Base-by-base conservation (phyloP, 2,113 vertebrate species). In the Rhinoderma darwinii region DNA sequence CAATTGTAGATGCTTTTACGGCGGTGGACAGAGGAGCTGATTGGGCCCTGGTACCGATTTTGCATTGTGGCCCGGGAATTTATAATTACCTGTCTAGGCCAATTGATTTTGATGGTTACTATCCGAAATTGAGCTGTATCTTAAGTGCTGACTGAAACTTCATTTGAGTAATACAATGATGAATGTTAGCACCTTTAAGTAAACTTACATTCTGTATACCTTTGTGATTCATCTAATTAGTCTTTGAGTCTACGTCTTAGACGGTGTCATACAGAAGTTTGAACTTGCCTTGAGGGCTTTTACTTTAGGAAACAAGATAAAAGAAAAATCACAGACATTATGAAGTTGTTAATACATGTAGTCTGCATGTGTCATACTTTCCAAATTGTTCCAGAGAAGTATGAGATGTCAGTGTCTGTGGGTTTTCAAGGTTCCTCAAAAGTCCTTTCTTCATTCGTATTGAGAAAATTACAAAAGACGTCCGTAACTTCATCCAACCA, bases 251-350 rank as follows among this genome's bases (percentile, higher is more conserved):
- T 61, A 37, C 8, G 1, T 44, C 25, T 18, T 41, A 32, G 14
- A 56, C 54, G 18, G 39, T 37, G 39, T 82, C 35, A 39, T 18
- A 68, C 15, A 35, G 61, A 3, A 56, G 27, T 50, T 56, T 84
- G 32, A 41, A 72, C 63, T n/a, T 50, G 66, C 73, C 82, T 83
- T 83, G 82, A 68, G 17, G 79, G 30, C 17, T 83, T 37, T 73
- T 25, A n/a, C 35, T 74, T 32, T 54, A 25, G 44, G n/a, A 12
- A 12, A 54, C 15, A 12, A 84, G 68, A 54, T 25, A 6, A 39
- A 43, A 59, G 5, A 0, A 27, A 54, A 39, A 54, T 17, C n/a
- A 6, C 70, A 84, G 37, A 84, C 50, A 10, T 75, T 56, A 32
- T 43, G 37, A 76, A 84, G 20, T 30, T 39, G 47, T 17, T 50